Evolutionary conservation across 2,888 invertebrate genomes (phyloP).

Genomic region (Brachyptera putata): DNA sequence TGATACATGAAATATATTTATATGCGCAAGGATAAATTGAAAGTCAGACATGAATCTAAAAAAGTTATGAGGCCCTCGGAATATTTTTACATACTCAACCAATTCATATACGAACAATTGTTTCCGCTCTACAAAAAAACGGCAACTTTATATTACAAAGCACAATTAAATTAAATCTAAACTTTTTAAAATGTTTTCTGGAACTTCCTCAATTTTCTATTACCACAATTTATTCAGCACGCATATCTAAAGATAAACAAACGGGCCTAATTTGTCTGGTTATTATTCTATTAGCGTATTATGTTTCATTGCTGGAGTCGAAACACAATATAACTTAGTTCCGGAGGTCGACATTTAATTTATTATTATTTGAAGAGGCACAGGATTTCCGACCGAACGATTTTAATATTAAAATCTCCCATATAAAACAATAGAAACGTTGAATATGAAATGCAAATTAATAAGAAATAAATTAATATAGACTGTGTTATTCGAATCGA

Average conservation of each 20-base stretch:
- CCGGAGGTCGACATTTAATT: slow-evolving; percentile 19
- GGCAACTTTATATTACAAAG: not conserved
- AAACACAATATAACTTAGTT: slow-evolving; percentile 30
- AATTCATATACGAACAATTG: no score
- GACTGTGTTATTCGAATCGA: not conserved
- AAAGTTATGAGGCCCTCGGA: no score
- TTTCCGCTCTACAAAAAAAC: no score
- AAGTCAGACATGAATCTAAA: no score
- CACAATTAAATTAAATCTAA: slow-evolving; percentile 12
- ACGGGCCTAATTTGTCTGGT: slow-evolving; percentile 22
- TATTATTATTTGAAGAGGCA: slow-evolving; percentile 20
- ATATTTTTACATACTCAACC: no score
- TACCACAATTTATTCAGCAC: slow-evolving; percentile 28
- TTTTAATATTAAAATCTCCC: slow-evolving; percentile 27
- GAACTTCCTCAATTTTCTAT: slow-evolving; percentile 18
- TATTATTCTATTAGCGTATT: slow-evolving; percentile 27
- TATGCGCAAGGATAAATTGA: no score
- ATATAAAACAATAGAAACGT: slow-evolving; percentile 12
- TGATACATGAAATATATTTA: no score
- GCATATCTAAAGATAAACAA: slow-evolving; percentile 22
- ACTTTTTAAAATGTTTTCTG: slow-evolving; percentile 13
- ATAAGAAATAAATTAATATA: slow-evolving; percentile 14
- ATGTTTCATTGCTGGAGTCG: slow-evolving; percentile 31
- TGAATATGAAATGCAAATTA: slow-evolving; percentile 12
- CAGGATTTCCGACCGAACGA: slow-evolving; percentile 31